A percentile compares a stretch with the other conserved stretches of the same genome.
Evolutionary conservation across 2,797 vertebrate species (phyloP).

Genomic region (Eulemur albifrons): DNA sequence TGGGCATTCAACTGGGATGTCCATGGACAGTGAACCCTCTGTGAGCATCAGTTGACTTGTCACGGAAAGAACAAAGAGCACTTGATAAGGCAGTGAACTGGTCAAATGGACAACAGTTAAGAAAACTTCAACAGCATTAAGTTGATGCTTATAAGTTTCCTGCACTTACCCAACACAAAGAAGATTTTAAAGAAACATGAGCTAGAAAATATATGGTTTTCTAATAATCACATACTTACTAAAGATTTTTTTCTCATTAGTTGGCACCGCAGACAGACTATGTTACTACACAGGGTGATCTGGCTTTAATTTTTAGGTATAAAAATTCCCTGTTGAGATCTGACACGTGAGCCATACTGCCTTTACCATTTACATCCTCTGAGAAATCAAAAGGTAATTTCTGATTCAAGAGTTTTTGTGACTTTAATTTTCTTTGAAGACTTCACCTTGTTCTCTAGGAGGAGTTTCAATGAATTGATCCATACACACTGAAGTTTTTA

Average conservation of each 20-base stretch:
- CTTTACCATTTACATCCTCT: not conserved
- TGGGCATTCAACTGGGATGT: not conserved
- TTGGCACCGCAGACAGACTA: not conserved
- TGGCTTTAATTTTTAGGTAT: not conserved
- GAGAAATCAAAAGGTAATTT: not conserved
- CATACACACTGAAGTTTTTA: not conserved
- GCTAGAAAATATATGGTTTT: not conserved
- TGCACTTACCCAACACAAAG: not conserved
- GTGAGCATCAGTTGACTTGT: not conserved
- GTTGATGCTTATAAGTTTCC: not conserved
- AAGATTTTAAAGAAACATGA: not conserved
- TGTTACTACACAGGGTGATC: not conserved
- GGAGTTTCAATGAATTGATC: not conserved
- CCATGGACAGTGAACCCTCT: not conserved
- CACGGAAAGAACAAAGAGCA: not conserved
- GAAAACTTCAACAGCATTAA: not conserved
- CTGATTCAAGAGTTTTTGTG: not conserved
- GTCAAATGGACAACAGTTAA: not conserved
- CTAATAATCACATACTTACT: not conserved
- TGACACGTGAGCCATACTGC: not conserved
- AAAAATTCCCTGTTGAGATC: not conserved
- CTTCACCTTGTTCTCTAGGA: not conserved
- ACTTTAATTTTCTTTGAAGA: not conserved
- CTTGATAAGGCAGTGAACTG: not conserved
- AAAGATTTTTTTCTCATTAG: not conserved